Evolutionary conservation across 1,140 invertebrate genomes (phyloP), one percentile per base, ranked within the genome.

Genomic region (Zaprionus tsacasi): DNA sequence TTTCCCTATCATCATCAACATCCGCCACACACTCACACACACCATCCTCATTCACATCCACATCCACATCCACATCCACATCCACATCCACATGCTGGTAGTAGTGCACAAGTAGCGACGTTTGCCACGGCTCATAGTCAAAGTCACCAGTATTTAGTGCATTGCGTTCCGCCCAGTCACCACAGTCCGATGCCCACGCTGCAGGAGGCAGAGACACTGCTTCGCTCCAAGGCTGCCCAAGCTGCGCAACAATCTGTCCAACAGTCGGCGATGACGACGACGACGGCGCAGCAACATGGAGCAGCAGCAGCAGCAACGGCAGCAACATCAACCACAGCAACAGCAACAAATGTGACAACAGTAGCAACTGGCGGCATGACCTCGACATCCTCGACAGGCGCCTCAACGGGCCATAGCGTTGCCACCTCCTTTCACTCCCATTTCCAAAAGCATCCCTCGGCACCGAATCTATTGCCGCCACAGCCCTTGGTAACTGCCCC

Each of bases 71-170:
- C 60, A 54, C 75, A 86, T 70, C 76, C 71, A 55, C 64, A 80
- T 43, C 45, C 57, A 38, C 73, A 75, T 25, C 70, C 75, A 35
- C 66, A 79, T 60, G 75, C 73, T 60, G 83, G 76, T 83, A 89
- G 79, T 90, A 81, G 77, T 88, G 81, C 78, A 89, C 83, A 91
- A 86, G 83, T 92, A 92, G 91, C 87, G 76, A 83, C 81, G 71
- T 79, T 92, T 82, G 74, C 81, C 78, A 92, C 91, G 77, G 78
- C 78, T 73, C 91, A 92, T 85, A 92, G 91, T 81, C 91, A 92
- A 75, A 92, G 91, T 65, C 91, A 92, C 73, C 91, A 92, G 82
- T 92, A 92, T 90, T 88, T 92, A 81, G 91, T 92, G 79, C 91
- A 92, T 82, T 92, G 91, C 76, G 87, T 92, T 74, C 78, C 88